Conservation (phyloP, 2,888 invertebrate genomes). For the Pseudococcus viburni region DNA sequence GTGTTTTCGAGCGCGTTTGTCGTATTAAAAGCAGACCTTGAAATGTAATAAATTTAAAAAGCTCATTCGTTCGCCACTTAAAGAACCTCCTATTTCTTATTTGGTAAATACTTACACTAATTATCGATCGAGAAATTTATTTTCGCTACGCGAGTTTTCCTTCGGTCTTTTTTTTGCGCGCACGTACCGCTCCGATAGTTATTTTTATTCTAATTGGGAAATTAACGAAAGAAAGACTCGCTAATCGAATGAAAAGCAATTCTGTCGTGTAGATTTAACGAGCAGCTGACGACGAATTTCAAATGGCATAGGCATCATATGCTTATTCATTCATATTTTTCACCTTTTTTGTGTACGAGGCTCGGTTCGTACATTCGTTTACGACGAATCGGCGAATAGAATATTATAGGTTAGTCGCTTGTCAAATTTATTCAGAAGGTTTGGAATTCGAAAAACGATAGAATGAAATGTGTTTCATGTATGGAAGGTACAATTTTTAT, state of each 20-base stretch:
- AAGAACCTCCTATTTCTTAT: conserved; percentile 11
- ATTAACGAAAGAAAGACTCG: background rate
- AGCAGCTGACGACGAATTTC: background rate
- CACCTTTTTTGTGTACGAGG: background rate
- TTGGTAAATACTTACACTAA: conserved; percentile 27
- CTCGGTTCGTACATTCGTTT: background rate
- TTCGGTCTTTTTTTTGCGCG: background rate
- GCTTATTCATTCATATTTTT: background rate
- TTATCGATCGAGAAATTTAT: conserved; percentile 31
- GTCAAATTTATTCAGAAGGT: background rate
- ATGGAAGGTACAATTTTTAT: background rate
- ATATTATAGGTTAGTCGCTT: background rate
- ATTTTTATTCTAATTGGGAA: conserved; percentile 20
- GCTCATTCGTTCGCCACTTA: conserved; percentile 26
- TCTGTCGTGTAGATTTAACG: conserved; percentile 10
- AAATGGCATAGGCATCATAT: background rate
- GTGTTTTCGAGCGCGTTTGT: conserved; percentile 9
- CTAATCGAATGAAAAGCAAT: conserved; percentile 18
- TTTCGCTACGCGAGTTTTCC: background rate
- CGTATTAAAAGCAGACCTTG: conserved; percentile 45
- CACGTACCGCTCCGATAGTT: background rate
- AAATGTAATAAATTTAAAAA: conserved; percentile 52
- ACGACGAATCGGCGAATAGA: background rate
- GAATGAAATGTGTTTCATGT: background rate
- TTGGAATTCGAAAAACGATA: background rate